Evolutionary conservation across 1,140 invertebrate genomes (phyloP).

Genomic region (Dendroctonus valens): DNA sequence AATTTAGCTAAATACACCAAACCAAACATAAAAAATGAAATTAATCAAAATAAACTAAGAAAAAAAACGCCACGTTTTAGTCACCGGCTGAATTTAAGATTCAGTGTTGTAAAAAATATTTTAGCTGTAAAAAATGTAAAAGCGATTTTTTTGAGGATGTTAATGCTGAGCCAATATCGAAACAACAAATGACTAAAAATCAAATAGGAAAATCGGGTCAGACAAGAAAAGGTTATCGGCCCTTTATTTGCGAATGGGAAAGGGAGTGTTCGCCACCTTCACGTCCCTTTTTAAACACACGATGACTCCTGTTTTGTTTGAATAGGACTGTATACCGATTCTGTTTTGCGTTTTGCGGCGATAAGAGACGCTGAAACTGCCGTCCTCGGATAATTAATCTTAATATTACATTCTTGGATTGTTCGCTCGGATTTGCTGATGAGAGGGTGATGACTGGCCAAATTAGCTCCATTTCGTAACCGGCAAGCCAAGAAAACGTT

Average conservation of each 20-base stretch:
- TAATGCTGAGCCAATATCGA: no score
- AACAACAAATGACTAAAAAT: no score
- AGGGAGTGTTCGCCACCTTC: not conserved
- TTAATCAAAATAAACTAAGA: no score
- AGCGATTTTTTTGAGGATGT: no score
- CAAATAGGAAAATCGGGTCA: no score
- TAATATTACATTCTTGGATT: constrained; percentile 34
- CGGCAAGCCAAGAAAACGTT: not conserved
- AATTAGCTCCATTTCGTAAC: not conserved
- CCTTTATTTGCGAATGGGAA: not conserved
- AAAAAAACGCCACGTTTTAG: no score
- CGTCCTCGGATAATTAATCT: constrained; percentile 27
- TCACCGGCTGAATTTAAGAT: no score
- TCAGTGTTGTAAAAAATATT: no score
- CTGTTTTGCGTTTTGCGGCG: constrained; percentile 29
- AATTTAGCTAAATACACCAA: no score
- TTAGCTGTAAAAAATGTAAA: no score
- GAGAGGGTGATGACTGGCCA: constrained; percentile 17
- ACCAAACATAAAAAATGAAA: no score
- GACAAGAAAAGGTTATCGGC: no score
- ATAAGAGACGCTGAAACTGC: constrained; percentile 20
- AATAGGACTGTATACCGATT: constrained; percentile 29
- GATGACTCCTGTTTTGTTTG: constrained; percentile 33
- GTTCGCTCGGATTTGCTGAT: constrained; percentile 19
- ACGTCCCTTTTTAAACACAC: constrained; percentile 15